These are phyloP conservation scores for Eulemur coronatus DNA, from an alignment of 2,797 vertebrate species.

Conservation along the genomic window DNA sequence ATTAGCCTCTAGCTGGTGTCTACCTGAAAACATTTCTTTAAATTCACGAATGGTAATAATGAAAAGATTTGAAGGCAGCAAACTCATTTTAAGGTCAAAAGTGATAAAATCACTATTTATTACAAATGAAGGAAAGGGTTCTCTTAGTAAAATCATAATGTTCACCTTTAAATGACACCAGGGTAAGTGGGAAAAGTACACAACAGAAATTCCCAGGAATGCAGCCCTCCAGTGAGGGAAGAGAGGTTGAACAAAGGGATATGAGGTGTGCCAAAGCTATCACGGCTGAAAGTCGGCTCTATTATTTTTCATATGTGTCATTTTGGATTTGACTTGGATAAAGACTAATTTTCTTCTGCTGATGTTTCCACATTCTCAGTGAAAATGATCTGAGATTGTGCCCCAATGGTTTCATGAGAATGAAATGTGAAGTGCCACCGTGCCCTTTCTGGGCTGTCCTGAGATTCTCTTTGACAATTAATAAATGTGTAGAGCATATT, in stretches of 20 bases:
- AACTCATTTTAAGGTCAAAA: conserved; percentile 47
- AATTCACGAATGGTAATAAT: neutral
- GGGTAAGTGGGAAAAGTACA: conserved; percentile 68
- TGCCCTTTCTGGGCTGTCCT: neutral
- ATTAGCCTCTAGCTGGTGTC: neutral
- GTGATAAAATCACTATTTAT: conserved; percentile 56
- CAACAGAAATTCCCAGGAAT: conserved; percentile 76
- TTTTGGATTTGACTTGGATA: conserved; percentile 48
- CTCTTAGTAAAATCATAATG: conserved; percentile 11
- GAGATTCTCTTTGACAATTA: neutral
- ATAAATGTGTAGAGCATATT: neutral
- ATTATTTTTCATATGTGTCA: conserved; percentile 43
- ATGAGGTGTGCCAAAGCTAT: conserved; percentile 77
- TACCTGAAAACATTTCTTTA: neutral
- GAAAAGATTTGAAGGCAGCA: conserved; percentile 30
- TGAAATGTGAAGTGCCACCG: neutral
- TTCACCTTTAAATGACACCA: conserved; percentile 28
- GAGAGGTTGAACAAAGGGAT: conserved; percentile 73
- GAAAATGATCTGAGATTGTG: neutral
- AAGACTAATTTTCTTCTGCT: conserved; percentile 9
- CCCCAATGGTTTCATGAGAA: neutral
- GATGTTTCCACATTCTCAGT: conserved; percentile 16
- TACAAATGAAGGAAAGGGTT: conserved; percentile 46
- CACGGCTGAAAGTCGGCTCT: conserved; percentile 49
- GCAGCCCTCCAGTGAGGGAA: conserved; percentile 61